Evolutionary conservation across 2,888 invertebrate species (phyloP).

Genomic region (Cotesia congregata): DNA sequence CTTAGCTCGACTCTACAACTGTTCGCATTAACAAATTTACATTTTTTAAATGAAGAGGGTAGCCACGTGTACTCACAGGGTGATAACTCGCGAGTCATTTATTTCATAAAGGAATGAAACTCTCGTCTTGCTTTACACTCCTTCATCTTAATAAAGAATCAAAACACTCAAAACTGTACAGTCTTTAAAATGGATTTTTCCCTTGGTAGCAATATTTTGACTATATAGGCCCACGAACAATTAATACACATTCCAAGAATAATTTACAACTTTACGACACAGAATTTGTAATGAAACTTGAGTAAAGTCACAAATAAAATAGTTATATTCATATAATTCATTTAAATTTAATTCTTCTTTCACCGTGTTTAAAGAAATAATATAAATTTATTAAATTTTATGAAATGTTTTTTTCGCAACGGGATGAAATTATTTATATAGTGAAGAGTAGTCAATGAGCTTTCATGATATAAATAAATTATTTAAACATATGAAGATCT

Average conservation of each 20-base stretch:
- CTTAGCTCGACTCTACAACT: slow-evolving; percentile 44
- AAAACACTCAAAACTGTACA: slow-evolving; percentile 56
- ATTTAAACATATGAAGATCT: no score
- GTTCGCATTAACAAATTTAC: slow-evolving; percentile 70
- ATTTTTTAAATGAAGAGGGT: slow-evolving; percentile 69
- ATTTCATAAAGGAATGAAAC: slow-evolving; percentile 67
- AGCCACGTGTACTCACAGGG: slow-evolving; percentile 53
- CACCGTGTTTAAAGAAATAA: background rate
- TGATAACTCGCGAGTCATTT: slow-evolving; percentile 70
- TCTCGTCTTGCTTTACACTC: slow-evolving; percentile 32
- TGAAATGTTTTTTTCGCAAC: no score
- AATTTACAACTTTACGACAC: background rate
- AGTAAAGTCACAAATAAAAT: background rate
- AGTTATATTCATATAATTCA: background rate
- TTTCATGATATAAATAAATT: no score
- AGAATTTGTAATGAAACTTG: background rate
- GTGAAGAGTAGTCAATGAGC: no score
- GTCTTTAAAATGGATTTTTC: slow-evolving; percentile 57
- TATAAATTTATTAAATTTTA: background rate
- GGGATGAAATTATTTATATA: no score
- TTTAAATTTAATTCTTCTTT: background rate
- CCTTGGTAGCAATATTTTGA: slow-evolving; percentile 47
- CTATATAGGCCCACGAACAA: slow-evolving; percentile 54
- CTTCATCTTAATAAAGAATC: slow-evolving; percentile 68
- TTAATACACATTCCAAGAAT: slow-evolving; percentile 59